Evolutionary conservation across 2,888 invertebrate species (phyloP).

Genomic region (Megastigmus dorsalis): DNA sequence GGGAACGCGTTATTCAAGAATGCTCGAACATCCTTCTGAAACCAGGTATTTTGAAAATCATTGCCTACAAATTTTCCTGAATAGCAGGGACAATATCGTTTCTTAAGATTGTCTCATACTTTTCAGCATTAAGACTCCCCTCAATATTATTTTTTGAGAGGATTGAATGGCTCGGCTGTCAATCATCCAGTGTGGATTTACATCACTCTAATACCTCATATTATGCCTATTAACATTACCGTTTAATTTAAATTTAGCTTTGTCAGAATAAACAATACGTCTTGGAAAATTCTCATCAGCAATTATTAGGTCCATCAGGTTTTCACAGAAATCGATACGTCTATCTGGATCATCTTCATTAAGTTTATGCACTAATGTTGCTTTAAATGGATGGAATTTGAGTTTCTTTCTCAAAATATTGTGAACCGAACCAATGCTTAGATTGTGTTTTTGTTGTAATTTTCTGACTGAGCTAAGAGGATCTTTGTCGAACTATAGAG

Average conservation of each 20-base stretch:
- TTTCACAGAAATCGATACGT: constrained; percentile 56
- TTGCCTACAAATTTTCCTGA: neutral
- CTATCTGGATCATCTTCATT: constrained; percentile 57
- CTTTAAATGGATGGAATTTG: constrained; percentile 57
- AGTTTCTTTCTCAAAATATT: constrained; percentile 43
- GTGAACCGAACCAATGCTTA: constrained; percentile 48
- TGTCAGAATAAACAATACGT: constrained; percentile 57
- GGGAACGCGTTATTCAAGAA: constrained; percentile 34
- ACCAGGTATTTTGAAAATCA: constrained; percentile 37
- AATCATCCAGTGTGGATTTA: constrained; percentile 57
- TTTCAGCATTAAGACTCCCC: constrained; percentile 40
- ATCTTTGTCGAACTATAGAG: constrained; percentile 34
- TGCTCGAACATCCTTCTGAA: constrained; percentile 48
- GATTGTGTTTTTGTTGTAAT: constrained; percentile 30
- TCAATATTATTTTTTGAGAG: constrained; percentile 48
- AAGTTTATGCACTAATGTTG: constrained; percentile 57
- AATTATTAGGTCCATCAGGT: constrained; percentile 36
- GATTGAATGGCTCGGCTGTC: constrained; percentile 37
- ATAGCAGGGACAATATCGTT: constrained; percentile 33
- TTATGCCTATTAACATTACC: constrained; percentile 60
- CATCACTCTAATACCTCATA: constrained; percentile 58
- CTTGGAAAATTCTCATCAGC: constrained; percentile 46
- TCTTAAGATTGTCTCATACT: constrained; percentile 29
- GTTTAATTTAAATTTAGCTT: constrained; percentile 55
- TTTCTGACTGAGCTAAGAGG: constrained; percentile 17